Conservation (phyloP, 2,888 invertebrate genomes). For the Mechanitis mazaeus region DNA sequence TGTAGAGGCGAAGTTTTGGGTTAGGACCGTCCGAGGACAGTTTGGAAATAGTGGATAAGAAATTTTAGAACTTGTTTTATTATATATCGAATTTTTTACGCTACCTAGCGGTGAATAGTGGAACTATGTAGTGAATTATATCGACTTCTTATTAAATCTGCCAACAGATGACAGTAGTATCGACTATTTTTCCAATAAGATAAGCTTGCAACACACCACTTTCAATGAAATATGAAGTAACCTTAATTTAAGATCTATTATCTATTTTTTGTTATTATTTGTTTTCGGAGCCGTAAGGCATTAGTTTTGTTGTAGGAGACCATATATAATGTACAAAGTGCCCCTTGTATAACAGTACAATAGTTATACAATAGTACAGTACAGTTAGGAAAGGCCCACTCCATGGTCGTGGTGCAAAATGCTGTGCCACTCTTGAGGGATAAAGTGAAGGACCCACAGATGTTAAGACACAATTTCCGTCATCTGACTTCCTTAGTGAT, state of each 20-base stretch:
- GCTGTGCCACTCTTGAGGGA: too few species aligned
- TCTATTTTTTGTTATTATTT: not conserved
- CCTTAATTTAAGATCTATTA: not conserved
- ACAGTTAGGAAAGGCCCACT: too few species aligned
- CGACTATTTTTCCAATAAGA: slow-evolving; percentile 7
- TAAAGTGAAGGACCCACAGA: too few species aligned
- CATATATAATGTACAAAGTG: too few species aligned
- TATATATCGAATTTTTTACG: not conserved
- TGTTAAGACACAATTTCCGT: too few species aligned
- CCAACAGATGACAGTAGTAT: slow-evolving; percentile 22
- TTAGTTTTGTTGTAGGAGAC: too few species aligned
- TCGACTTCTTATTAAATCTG: not conserved
- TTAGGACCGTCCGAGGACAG: slow-evolving; percentile 59
- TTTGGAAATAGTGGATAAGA: slow-evolving; percentile 41
- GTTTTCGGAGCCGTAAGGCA: too few species aligned
- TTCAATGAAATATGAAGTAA: not conserved
- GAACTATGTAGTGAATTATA: slow-evolving; percentile 8
- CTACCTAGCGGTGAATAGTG: slow-evolving; percentile 24
- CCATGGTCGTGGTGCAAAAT: too few species aligned
- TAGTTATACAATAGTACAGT: too few species aligned
- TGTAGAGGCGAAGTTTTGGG: slow-evolving; percentile 70
- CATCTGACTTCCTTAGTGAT: too few species aligned
- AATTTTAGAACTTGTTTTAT: slow-evolving; percentile 2
- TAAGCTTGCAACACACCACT: not conserved
- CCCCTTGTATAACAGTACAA: too few species aligned